These are phyloP conservation scores for Rhadina sibilatrix DNA, from an alignment of 2,113 vertebrate genomes.

Conservation along the genomic window DNA sequence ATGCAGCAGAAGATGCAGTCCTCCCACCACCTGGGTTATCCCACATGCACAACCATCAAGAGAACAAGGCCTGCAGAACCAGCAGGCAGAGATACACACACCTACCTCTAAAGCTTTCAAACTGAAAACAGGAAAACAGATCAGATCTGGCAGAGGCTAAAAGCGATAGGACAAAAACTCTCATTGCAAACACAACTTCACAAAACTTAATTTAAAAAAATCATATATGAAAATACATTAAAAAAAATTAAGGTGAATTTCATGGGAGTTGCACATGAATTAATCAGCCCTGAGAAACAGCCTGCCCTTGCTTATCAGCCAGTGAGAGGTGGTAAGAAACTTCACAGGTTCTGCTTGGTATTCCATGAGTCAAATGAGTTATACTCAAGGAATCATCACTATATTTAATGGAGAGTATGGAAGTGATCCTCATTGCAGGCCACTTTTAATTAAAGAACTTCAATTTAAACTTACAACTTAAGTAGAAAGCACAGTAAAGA, in stretches of 20 bases:
- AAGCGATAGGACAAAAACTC: background rate
- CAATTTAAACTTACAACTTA: background rate
- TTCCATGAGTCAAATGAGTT: background rate
- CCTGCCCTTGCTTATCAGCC: background rate
- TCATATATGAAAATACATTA: background rate
- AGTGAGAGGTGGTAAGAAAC: background rate
- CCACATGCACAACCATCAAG: background rate
- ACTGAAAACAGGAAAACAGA: slow-evolving; percentile 19
- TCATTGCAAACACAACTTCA: background rate
- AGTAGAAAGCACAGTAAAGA: background rate
- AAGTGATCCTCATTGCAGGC: background rate
- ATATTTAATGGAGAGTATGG: background rate
- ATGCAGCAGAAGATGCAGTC: background rate
- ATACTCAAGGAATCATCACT: background rate
- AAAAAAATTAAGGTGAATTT: background rate
- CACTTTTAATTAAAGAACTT: background rate
- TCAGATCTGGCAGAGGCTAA: background rate
- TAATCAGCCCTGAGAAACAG: background rate
- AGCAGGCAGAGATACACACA: background rate
- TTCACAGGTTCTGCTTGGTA: background rate
- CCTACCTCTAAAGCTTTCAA: background rate
- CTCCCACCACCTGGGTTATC: background rate
- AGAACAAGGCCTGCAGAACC: background rate
- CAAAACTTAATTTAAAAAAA: background rate
- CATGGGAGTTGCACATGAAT: background rate